Evolutionary conservation across 2,113 vertebrate species (phyloP), one percentile per base, ranked within the genome.

Genomic region (Sialia sialis): DNA sequence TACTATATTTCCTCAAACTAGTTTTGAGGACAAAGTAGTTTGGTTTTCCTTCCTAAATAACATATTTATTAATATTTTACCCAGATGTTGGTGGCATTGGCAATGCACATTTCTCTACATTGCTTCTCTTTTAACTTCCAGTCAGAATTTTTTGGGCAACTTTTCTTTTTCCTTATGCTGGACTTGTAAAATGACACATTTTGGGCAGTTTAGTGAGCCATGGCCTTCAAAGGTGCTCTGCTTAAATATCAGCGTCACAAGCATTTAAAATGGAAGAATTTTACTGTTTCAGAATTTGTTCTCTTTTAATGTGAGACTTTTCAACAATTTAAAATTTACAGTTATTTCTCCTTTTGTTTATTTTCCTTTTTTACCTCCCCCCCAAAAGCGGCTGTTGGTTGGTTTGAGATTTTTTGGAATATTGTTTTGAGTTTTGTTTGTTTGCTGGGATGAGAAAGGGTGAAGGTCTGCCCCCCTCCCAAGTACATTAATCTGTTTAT

Each of bases 341-440:
- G 3, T 6, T 52, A 36, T 32, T 4, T 4, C 2, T 13, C 5
- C 4, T 13, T 8, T 25, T 38, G 21, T 29, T 89, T 96, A 3
- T 56, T 43, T 21, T 48, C 21, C 22, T 46, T 46, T 46, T 46
- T 23, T 44, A n/a, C n/a, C 21, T 44, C 7, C 18, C 7, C 8
- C 11, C 23, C 32, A 26, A 4, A 84, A 44, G 34, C 25, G 9
- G 4, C 14, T 75, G 13, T 43, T 62, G 18, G 5, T 44, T 63
- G 5, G 13, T 39, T 32, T 2, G 5, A 6, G 1, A 1, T 10
- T 36, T 67, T 48, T 9, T 6, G 7, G 10, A 9, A 4, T 22
- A 27, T 15, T 20, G 13, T 14, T 39, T 16, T 55, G 34, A 55
- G 5, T 43, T 69, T 39, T 39, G 7, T 44, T 41, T 60, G 10